Base-by-base conservation (phyloP, 1,140 invertebrate species). In the Euura lappo region DNA sequence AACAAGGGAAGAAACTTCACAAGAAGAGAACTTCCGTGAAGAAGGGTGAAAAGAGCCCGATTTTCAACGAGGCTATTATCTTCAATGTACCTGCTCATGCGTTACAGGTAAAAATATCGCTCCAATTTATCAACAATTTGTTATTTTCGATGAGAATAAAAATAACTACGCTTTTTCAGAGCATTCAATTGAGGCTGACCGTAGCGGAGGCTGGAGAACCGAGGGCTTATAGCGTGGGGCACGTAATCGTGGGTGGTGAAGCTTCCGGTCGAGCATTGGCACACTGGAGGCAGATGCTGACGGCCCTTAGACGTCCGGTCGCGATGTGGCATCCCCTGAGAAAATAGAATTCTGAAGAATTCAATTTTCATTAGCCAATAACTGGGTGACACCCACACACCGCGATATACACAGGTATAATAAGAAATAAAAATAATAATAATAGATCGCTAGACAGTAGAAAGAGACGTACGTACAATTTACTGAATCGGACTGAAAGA, bases 271-370 rank as follows among this genome's bases (percentile, higher is more conserved):
- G 92, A 79, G 90, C 93, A 0, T 80, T 93, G n/a, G 91, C 90
- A 67, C 94, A 96, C 80, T 96, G 94, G 94, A 92, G 93, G 77
- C 94, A 95, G 85, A 95, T 96, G 94, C 86, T 96, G 73, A 89
- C 91, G n/a, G 93, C 93, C 28, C 88, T 94, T 65, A 90, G 94
- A 72, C 95, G 94, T 82, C 94, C 94, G 2, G 92, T 95, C 64
- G 93, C 94, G 7, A 95, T 95, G 93, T 96, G 94, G 94, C 95
- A 96, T 85, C 89, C 92, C 44, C 86, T 96, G n/a, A 88, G 93
- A 74, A 92, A 92, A 81, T 92, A 84, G 87, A 13, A 60, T 60
- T 4, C 10, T n/a, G 13, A 60, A n/a, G 13, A 4, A 1, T n/a
- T 3, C 10, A 60, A 60, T n/a, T 11, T 3, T 4, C 51, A 60